Evolutionary conservation across 2,797 vertebrate genomes (phyloP), one percentile per base, ranked within the genome.

Genomic region (Gymnothorax reevesii): DNA sequence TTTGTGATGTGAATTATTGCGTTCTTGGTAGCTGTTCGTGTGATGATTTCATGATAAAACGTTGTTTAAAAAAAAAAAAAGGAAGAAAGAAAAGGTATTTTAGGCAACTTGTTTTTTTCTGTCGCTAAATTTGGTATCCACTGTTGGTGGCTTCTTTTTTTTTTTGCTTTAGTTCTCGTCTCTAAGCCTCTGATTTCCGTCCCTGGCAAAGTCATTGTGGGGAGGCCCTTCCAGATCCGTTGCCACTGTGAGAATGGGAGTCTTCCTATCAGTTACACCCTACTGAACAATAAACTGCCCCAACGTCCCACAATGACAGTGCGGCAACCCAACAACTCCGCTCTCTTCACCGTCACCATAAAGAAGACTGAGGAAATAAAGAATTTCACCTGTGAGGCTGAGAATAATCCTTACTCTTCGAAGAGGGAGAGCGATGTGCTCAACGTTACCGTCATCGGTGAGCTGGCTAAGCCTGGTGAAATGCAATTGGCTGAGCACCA

Each of bases 221-320:
- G 89, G 1, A 42, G 10, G n/a, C 54, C 84, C 9, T 87, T 95
- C 77, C 20, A 12, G 54, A 91, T 96, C 87, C 85, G 13, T 27
- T 97, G 96, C 87, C 27, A 33, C 60, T 95, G 95, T 0, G 87
- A 92, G 2, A 4, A 0, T 0, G 96, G 96, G 86, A 95, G 92
- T 84, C 87, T 93, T 57, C 96, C 96, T 0, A 94, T 97, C 71
- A 93, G 69, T 66, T 96, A 96, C 94, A 94, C 90, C 8, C 91
- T 96, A 79, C 15, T 66, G 17, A 87, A 17, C 22, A 22, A 54
- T 0, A 0, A 75, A 1, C 0, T 4, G 0, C 0, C 0, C 10
- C 33, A 22, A 13, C 49, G 0, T 0, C 93, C 15, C 59, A 66
- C 0, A 0, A 7, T 0, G 4, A 54, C 0, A 0, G 84, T 94